Conservation (phyloP, 30 jellyfish, hydroid and myxozoan species). For the Aurelia aurita region DNA sequence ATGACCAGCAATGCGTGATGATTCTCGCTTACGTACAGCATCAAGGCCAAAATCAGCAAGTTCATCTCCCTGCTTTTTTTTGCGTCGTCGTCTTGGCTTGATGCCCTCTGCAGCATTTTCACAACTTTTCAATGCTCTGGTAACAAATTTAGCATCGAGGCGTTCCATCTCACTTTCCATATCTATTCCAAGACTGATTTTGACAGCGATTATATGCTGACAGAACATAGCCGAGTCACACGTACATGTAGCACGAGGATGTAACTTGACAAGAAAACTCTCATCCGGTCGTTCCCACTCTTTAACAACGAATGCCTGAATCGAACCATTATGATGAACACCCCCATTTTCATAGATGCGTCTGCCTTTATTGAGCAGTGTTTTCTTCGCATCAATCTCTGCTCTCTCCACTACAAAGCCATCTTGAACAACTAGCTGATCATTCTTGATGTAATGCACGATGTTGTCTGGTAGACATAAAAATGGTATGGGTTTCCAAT, state of each 20-base stretch:
- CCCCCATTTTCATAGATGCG: slow-evolving; percentile 68
- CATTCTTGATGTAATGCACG: slow-evolving; percentile 72
- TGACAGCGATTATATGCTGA: slow-evolving; percentile 89
- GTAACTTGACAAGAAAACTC: slow-evolving; percentile 71
- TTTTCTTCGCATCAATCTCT: slow-evolving; percentile 67
- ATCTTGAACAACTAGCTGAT: slow-evolving; percentile 70
- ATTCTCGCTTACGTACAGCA: slow-evolving; percentile 42
- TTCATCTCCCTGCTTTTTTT: slow-evolving; percentile 27
- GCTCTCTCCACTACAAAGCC: slow-evolving; percentile 70
- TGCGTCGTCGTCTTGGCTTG: slow-evolving; percentile 59
- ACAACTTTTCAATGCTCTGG: slow-evolving; percentile 63
- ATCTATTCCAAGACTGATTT: slow-evolving; percentile 86
- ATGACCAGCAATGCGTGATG: neutral
- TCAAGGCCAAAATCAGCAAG: slow-evolving; percentile 38
- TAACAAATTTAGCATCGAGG: slow-evolving; percentile 56
- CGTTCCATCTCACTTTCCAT: slow-evolving; percentile 87
- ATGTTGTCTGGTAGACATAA: slow-evolving; percentile 85
- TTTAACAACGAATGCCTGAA: slow-evolving; percentile 68
- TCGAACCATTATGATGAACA: slow-evolving; percentile 58
- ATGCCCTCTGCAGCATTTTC: slow-evolving; percentile 74
- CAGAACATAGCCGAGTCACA: slow-evolving; percentile 86
- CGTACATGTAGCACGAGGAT: slow-evolving; percentile 85
- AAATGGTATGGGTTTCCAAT: slow-evolving; percentile 65
- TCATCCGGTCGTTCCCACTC: slow-evolving; percentile 54
- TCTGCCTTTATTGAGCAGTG: slow-evolving; percentile 43